Evolutionary conservation across 2,113 vertebrate species (phyloP), one percentile per base, ranked within the genome.

Genomic region (Mustela nigripes): DNA sequence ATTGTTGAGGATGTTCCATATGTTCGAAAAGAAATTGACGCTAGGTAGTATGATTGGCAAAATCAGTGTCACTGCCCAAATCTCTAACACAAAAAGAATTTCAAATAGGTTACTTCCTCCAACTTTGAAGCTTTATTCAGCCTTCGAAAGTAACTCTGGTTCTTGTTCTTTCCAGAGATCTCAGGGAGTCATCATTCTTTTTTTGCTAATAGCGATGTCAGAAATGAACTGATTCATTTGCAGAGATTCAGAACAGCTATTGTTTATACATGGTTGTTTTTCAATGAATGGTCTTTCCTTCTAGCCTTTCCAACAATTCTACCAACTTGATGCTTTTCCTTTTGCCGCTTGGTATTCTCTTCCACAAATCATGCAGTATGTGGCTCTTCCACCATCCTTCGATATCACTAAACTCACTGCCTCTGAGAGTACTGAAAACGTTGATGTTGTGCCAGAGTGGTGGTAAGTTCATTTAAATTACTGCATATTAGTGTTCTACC

Each of bases 401-500:
- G 22, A 28, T 39, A 50, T 5, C 24, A 0, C 9, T 58, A 24
- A 83, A 1, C 11, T 48, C 56, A 60, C 4, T 15, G 15, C 2
- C n/a, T 7, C 39, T 33, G 91, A 79, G 56, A 50, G n/a, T 11
- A 0, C 0, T 31, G 92, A 63, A 63, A 93, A 84, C 22, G 5
- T 14, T 67, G 24, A 81, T 1, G 5, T 33, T 15, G 71, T 79
- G 45, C 22, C 84, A 24, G 24, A 78, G 26, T 98, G 56, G 89
- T 95, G 97, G 98, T 98, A 96, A 97, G 96, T 96, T 53, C 16
- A 76, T 62, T 80, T 85, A 79, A 91, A 91, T 89, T 65, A 79
- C 15, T 31, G 0, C 5, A 63, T 79, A 24, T 7, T 74, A 12
- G 16, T 73, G 2, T 22, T 50, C 33, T 73, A 56, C 11, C 14